Base-by-base conservation (phyloP, 2,797 vertebrate genomes). In the Leuciscus waleckii region DNA sequence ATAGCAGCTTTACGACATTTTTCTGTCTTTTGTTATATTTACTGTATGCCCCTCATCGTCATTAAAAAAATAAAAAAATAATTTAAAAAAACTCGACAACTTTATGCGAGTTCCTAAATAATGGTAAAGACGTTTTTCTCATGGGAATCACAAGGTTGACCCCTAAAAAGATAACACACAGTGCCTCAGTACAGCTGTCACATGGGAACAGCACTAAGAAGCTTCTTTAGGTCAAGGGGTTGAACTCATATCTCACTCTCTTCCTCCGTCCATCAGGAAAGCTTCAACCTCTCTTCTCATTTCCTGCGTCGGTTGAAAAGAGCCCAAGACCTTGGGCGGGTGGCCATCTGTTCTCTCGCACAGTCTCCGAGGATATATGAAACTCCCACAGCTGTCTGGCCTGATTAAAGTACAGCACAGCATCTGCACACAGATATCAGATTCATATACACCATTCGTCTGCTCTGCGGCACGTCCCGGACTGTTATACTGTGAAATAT, bases 401-500 rank as follows among this genome's bases (percentile, higher is more conserved):
- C 79, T 85, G 46, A 81, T 77, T 69, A 84, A 75, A 87, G 68
- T 61, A 84, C 70, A 81, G 83, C 71, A 75, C 63, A 76, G 51
- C 83, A 77, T 80, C 77, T 78, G 81, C 78, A 87, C 29, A 70
- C 49, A 29, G 23, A 70, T 73, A 70, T 79, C 75, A 78, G 83
- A 69, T 84, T 70, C 83, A 78, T 84, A 41, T 54, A 78, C 37
- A 56, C 35, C 63, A 58, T 70, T 78, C 19, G n/a, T 51, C 82
- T 75, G 58, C 81, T 35, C 71, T 67, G 61, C 29, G 35, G 61
- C 82, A 49, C 58, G n/a, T 51, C 41, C 58, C 21, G 37, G 29
- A 75, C 74, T 70, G 71, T 77, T 84, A 68, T 79, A 70, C 65
- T 78, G 83, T 84, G 83, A 84, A 71, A 84, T 79, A 70, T 84